Evolutionary conservation across 2,888 invertebrate species (phyloP).

Genomic region (Pantelozetes paolii): DNA sequence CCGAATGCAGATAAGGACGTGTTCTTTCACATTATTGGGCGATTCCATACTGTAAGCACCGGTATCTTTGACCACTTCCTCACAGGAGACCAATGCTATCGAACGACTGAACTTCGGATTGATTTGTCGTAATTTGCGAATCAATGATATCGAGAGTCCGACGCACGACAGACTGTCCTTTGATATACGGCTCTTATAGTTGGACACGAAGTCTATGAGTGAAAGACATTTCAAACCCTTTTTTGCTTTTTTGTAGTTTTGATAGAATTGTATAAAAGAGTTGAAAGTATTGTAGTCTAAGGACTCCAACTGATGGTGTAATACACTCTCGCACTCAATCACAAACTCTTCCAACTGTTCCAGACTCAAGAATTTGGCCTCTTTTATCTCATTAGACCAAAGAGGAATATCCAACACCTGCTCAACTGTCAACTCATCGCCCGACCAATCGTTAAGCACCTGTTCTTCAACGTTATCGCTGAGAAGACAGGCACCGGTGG

Average conservation of each 20-base stretch:
- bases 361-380: slow-evolving; percentile 57
- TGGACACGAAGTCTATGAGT: slow-evolving; percentile 68
- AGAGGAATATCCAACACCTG: slow-evolving; percentile 71
- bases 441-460: background rate
- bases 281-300: slow-evolving; percentile 85
- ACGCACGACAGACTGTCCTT: slow-evolving; percentile 79
- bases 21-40: slow-evolving; percentile 65
- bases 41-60: slow-evolving; percentile 44
- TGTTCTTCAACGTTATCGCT: background rate
- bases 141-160: slow-evolving; percentile 75
- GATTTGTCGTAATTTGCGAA: slow-evolving; percentile 62
- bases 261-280: slow-evolving; percentile 65
- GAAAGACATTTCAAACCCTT: slow-evolving; percentile 58
- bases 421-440: slow-evolving; percentile 55
- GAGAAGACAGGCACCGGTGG: background rate
- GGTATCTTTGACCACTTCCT: slow-evolving; percentile 60
- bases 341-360: slow-evolving; percentile 73
- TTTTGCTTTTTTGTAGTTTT: slow-evolving; percentile 54
- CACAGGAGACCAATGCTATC: slow-evolving; percentile 75
- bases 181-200: slow-evolving; percentile 72
- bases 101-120: slow-evolving; percentile 65
- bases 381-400: slow-evolving; percentile 59
- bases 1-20: slow-evolving; percentile 60
- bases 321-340: slow-evolving; percentile 69
- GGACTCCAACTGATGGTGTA: slow-evolving; percentile 73